Evolutionary conservation across 2,888 invertebrate species (phyloP).

Genomic region (Steinernema hermaphroditum): DNA sequence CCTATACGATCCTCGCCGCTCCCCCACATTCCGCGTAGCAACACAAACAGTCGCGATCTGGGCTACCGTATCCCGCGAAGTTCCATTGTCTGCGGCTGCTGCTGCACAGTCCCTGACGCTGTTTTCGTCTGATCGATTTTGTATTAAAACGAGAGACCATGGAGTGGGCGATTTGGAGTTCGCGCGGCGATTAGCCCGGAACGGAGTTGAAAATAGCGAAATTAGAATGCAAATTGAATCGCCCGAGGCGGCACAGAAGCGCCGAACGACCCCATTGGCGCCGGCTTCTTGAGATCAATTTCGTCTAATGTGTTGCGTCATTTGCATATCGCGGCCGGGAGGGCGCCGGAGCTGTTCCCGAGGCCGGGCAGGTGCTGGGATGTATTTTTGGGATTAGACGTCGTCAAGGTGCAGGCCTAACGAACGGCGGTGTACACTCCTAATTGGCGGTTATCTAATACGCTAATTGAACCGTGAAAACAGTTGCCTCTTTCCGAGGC

Average conservation of each 20-base stretch:
- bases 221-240: conserved; percentile 24
- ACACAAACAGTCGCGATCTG: neutral
- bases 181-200: conserved; percentile 15
- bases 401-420: conserved; percentile 16
- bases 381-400: conserved; percentile 29
- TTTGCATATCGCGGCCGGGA: conserved; percentile 3
- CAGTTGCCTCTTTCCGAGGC: conserved; percentile 20
- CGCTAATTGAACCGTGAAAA: conserved; percentile 31
- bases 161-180: neutral
- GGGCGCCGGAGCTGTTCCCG: neutral
- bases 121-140: conserved; percentile 9
- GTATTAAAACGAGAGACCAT: conserved; percentile 24
- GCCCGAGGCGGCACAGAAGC: neutral
- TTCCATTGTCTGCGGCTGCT: conserved; percentile 18
- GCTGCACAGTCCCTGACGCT: neutral
- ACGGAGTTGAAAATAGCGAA: conserved; percentile 1
- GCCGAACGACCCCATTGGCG: conserved; percentile 2
- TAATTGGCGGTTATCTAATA: conserved; percentile 30
- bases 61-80: conserved; percentile 20
- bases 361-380: conserved; percentile 25
- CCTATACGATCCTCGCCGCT: conserved; percentile 20
- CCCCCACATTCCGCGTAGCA: conserved; percentile 12
- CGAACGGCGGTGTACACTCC: conserved; percentile 15
- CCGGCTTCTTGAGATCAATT: conserved; percentile 2
- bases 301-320: conserved; percentile 14